These are phyloP conservation scores for Conger conger DNA, from an alignment of 2,113 vertebrate genomes.

Conservation along the genomic window DNA sequence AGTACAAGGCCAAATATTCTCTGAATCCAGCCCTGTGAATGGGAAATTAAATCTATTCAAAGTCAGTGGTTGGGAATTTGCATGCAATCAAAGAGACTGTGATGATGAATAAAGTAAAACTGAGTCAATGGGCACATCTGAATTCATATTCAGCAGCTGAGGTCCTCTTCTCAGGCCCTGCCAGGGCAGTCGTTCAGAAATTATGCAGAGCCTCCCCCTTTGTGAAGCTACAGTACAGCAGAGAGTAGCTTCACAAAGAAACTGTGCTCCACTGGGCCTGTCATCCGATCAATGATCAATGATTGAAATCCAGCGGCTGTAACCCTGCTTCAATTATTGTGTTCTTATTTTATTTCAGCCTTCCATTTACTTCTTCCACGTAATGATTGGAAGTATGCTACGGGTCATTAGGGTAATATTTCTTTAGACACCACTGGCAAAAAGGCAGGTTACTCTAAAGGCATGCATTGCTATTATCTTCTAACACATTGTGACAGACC, in stretches of 20 bases:
- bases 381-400: not conserved
- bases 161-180: no score
- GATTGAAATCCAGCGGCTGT: not conserved
- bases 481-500: not conserved
- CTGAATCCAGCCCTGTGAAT: no score
- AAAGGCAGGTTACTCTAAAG: not conserved
- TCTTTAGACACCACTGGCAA: not conserved
- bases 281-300: not conserved
- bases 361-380: not conserved
- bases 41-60: no score
- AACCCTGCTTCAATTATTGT: not conserved
- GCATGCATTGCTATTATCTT: not conserved
- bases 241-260: not conserved
- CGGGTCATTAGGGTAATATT: not conserved
- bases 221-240: not conserved
- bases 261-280: not conserved
- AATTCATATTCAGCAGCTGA: no score
- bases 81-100: no score
- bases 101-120: no score
- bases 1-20: no score
- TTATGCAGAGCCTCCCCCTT: not conserved
- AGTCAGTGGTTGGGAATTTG: no score
- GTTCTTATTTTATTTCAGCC: not conserved
- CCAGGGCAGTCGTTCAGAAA: no score
- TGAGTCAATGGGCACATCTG: no score